Conservation (phyloP, 2,888 invertebrate species). For the Drosophila longiperda region DNA sequence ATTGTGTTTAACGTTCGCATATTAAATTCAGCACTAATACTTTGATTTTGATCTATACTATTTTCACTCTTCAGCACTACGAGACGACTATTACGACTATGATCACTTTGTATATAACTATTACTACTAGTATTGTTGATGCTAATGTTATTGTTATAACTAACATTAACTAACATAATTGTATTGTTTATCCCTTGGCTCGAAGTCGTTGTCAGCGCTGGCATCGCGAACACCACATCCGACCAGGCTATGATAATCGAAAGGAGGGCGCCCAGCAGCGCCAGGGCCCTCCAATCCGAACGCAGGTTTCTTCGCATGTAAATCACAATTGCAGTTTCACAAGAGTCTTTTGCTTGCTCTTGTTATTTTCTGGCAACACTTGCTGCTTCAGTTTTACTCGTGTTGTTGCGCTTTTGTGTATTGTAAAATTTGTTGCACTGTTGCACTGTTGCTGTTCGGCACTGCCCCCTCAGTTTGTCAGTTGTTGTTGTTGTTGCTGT, state of each 20-base stretch:
- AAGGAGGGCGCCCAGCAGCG: slow-evolving; percentile 85
- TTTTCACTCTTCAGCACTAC: slow-evolving; percentile 60
- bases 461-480: slow-evolving; percentile 46
- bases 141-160: slow-evolving; percentile 16
- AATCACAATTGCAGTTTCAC: slow-evolving; percentile 60
- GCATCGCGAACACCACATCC: slow-evolving; percentile 82
- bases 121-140: slow-evolving; percentile 52
- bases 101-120: slow-evolving; percentile 71
- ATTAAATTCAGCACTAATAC: slow-evolving; percentile 78
- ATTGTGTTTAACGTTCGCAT: slow-evolving; percentile 61
- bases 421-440: slow-evolving; percentile 20
- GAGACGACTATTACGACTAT: slow-evolving; percentile 66
- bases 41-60: slow-evolving; percentile 76
- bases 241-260: slow-evolving; percentile 84
- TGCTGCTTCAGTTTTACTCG: slow-evolving; percentile 11
- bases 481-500: slow-evolving; percentile 43
- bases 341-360: slow-evolving; percentile 37
- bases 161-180: slow-evolving; percentile 18
- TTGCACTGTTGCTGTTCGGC: slow-evolving; percentile 23
- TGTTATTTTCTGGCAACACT: slow-evolving; percentile 2
- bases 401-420: slow-evolving; percentile 11
- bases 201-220: slow-evolving; percentile 65
- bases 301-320: slow-evolving; percentile 85
- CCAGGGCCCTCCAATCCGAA: slow-evolving; percentile 85
- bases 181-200: slow-evolving; percentile 41